These are phyloP conservation scores for Bombylius discolor DNA, from an alignment of 2,888 invertebrate species.

Conservation along the genomic window DNA sequence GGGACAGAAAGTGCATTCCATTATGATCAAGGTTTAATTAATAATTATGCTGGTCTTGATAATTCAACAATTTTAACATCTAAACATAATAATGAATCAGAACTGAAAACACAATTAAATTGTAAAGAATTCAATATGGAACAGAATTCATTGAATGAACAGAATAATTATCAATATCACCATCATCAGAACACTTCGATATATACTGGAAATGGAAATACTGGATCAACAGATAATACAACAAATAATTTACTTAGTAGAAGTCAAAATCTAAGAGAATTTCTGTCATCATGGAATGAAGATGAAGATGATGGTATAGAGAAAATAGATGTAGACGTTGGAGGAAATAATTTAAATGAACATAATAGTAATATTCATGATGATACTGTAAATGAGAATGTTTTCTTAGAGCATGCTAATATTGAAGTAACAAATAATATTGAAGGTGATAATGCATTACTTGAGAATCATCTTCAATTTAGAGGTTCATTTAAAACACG, in stretches of 20 bases:
- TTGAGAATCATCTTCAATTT: conserved; percentile 16
- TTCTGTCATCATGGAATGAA: conserved; percentile 34
- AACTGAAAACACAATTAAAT: not conserved
- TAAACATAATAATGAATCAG: too few relatives aligned
- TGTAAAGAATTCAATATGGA: not conserved
- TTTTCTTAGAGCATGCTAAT: not conserved
- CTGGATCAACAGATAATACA: not conserved
- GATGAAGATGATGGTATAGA: conserved; percentile 28
- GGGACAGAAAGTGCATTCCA: not conserved
- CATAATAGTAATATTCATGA: conserved; percentile 4
- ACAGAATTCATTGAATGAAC: not conserved
- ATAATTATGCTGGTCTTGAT: not conserved
- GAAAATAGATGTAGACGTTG: not conserved
- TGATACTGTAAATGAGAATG: not conserved
- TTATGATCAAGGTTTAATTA: not conserved
- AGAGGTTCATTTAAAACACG: conserved; percentile 15
- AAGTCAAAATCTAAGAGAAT: conserved; percentile 32
- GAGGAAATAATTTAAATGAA: not conserved
- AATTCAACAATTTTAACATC: not conserved
- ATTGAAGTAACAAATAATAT: not conserved
- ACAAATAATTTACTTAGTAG: conserved; percentile 4
- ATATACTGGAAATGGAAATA: too few relatives aligned
- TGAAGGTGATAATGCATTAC: conserved; percentile 1
- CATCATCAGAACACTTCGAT: not conserved
- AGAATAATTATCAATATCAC: not conserved